These are phyloP conservation scores for Agrochola circellaris DNA, from an alignment of 2,888 invertebrate genomes.

Conservation along the genomic window DNA sequence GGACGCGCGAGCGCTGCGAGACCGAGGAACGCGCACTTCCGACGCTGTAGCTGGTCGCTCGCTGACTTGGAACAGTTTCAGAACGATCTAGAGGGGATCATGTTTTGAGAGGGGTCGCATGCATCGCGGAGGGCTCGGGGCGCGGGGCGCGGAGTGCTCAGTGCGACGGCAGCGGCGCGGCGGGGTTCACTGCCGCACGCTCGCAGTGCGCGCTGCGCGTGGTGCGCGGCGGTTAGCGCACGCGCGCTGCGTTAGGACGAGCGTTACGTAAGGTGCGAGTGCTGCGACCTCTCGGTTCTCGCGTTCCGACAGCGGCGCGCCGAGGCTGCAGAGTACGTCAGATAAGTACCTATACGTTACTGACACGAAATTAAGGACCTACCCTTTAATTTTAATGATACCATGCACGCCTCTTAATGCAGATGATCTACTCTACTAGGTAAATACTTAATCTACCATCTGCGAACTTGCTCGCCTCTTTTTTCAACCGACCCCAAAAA, in stretches of 20 bases:
- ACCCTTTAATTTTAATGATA: constrained; percentile 14
- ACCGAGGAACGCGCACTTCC: background rate
- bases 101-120: constrained; percentile 22
- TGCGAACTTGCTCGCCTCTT: background rate
- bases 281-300: constrained; percentile 35
- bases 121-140: constrained; percentile 14
- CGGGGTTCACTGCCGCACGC: constrained; percentile 50
- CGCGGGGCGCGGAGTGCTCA: constrained; percentile 29
- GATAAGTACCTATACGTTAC: background rate
- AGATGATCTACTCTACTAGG: constrained; percentile 7
- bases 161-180: constrained; percentile 53
- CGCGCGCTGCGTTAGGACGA: constrained; percentile 29
- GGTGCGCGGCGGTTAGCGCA: constrained; percentile 50
- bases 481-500: background rate
- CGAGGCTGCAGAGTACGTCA: background rate
- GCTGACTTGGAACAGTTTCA: constrained; percentile 23
- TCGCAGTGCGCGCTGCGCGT: constrained; percentile 25
- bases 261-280: constrained; percentile 42
- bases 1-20: constrained; percentile 13
- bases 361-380: background rate
- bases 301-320: background rate
- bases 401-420: background rate
- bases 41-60: constrained; percentile 9
- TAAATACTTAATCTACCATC: background rate
- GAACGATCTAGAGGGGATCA: constrained; percentile 39